Evolutionary conservation across 2,888 invertebrate genomes (phyloP).

Genomic region (Eupeodes latifasciatus): DNA sequence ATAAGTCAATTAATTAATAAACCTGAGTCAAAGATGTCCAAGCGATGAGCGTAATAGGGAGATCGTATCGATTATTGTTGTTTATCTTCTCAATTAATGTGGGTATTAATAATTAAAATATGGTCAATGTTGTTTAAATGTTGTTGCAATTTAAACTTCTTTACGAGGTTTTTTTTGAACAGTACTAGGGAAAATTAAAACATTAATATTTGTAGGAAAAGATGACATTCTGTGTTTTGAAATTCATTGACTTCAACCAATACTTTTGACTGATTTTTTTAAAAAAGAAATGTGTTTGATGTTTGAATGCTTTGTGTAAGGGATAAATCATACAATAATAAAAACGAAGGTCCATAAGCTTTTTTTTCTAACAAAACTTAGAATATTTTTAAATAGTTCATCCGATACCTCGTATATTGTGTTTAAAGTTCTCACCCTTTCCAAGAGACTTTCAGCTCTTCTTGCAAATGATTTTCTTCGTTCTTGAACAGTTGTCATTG

Average conservation of each 20-base stretch:
- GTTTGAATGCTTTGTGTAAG: too few species aligned
- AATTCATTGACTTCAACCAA: too few species aligned
- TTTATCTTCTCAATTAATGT: not conserved
- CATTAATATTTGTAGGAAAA: too few species aligned
- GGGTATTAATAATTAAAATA: too few species aligned
- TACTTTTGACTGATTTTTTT: too few species aligned
- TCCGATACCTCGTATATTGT: slow-evolving; percentile 84
- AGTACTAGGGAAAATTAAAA: too few species aligned
- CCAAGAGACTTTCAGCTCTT: slow-evolving; percentile 84
- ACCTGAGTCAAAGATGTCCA: slow-evolving; percentile 45
- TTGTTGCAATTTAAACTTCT: not conserved
- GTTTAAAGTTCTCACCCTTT: slow-evolving; percentile 84
- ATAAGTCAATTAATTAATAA: slow-evolving; percentile 69
- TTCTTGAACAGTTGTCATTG: slow-evolving; percentile 81
- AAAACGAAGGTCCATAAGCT: too few species aligned
- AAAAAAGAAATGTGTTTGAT: too few species aligned
- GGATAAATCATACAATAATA: too few species aligned
- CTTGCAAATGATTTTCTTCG: slow-evolving; percentile 83
- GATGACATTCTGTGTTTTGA: too few species aligned
- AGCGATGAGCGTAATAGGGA: slow-evolving; percentile 8
- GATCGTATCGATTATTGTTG: slow-evolving; percentile 13
- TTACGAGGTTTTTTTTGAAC: too few species aligned
- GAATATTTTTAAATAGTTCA: slow-evolving; percentile 82
- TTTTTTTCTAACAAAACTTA: slow-evolving; percentile 31
- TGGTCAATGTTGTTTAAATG: too few species aligned